phyloP scores from a whole-genome alignment of 2,888 invertebrate genomes.

The Pyrocoelia pectoralis region DNA sequence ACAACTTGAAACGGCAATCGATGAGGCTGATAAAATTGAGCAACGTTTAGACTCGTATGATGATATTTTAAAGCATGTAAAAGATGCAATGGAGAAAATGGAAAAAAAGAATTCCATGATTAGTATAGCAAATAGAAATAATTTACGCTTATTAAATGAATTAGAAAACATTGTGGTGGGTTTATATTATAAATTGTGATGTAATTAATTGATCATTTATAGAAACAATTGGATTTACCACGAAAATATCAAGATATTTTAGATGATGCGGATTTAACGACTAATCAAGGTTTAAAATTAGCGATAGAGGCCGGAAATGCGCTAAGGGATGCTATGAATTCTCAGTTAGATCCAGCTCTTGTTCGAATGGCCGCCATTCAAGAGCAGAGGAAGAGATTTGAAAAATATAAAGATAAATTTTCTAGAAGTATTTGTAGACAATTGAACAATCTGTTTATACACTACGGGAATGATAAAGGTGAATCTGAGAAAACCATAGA shows the following conservation, averaged over 20 bases:
- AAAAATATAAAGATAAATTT: constrained; percentile 80
- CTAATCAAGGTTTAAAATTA: constrained; percentile 67
- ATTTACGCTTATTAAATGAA: constrained; percentile 79
- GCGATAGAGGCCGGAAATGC: constrained; percentile 77
- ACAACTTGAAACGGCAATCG: constrained; percentile 79
- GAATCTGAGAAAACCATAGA: constrained; percentile 64
- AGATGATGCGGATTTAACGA: constrained; percentile 76
- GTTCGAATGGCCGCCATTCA: constrained; percentile 77
- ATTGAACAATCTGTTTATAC: constrained; percentile 93
- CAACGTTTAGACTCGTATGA: constrained; percentile 80
- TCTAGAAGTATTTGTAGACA: constrained; percentile 87
- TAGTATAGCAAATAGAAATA: constrained; percentile 86
- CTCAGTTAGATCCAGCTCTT: constrained; percentile 70
- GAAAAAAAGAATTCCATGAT: constrained; percentile 90
- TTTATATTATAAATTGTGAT: constrained; percentile 34
- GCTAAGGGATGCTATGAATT: constrained; percentile 77
- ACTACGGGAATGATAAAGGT: constrained; percentile 81
- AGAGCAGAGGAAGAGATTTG: constrained; percentile 81
- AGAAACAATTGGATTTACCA: constrained; percentile 76
- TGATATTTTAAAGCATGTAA: constrained; percentile 81
- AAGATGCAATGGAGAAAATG: constrained; percentile 90
- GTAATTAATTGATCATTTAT: constrained; percentile 26
- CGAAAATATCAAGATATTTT: constrained; percentile 71
- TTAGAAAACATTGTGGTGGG: constrained; percentile 81
- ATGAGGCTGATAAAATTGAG: constrained; percentile 78